phyloP scores from a whole-genome alignment of 2,113 vertebrate species.

The Neotoma lepida region DNA sequence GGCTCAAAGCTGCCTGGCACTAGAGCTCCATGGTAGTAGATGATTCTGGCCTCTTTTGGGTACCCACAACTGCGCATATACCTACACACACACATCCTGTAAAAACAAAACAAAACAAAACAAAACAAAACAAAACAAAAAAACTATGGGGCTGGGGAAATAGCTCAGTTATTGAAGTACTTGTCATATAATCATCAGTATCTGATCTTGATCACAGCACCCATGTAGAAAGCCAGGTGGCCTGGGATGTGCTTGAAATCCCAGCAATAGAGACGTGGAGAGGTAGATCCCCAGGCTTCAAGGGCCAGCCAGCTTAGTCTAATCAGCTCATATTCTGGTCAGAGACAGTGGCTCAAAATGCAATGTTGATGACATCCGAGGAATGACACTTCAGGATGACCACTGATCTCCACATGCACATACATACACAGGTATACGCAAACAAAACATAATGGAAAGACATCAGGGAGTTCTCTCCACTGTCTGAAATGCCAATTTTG shows the following conservation, averaged over 20 bases:
- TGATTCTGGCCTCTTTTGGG: background rate
- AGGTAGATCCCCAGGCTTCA: no score
- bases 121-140: background rate
- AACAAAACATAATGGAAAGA: background rate
- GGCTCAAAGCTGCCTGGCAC: background rate
- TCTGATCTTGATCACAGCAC: no score
- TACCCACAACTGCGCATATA: background rate
- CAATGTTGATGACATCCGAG: background rate
- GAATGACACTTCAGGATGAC: background rate
- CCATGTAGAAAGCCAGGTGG: no score
- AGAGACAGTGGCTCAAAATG: no score
- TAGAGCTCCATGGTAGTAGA: background rate
- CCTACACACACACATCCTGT: background rate
- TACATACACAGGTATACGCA: background rate
- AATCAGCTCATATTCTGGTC: no score
- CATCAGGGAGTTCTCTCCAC: background rate
- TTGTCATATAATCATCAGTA: no score
- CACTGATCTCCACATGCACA: background rate
- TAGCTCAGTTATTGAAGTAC: background rate
- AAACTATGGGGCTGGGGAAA: background rate
- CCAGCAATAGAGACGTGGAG: no score
- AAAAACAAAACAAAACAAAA: no score
- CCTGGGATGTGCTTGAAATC: no score
- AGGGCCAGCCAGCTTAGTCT: no score
- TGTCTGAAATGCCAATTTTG: background rate